Percentiles rank a stretch among this genome's conserved stretches.
Conservation (phyloP, 2,888 invertebrate species). For the Drosophila austrosaltans region DNA sequence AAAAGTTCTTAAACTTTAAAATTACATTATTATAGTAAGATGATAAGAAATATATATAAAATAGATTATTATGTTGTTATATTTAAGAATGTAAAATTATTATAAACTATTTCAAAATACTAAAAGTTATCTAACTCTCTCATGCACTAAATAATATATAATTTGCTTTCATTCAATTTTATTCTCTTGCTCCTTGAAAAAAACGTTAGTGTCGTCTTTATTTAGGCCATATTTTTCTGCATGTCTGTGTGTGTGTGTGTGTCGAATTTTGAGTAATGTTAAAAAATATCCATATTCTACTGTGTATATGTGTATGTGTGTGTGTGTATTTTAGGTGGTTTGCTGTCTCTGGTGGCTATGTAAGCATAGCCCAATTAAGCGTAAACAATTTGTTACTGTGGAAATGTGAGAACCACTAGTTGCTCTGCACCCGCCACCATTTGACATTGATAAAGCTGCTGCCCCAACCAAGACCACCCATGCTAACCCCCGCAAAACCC, state of each 20-base stretch:
- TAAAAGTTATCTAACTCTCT: no score
- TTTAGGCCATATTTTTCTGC: neutral
- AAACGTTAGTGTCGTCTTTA: neutral
- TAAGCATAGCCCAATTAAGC: constrained; percentile 75
- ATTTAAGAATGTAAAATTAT: no score
- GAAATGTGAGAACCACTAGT: constrained; percentile 59
- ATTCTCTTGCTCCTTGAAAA: neutral
- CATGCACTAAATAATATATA: no score
- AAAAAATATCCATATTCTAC: neutral
- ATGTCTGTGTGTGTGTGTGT: neutral
- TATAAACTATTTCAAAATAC: no score
- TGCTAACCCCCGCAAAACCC: constrained; percentile 12
- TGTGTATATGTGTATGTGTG: neutral
- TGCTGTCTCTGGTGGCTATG: constrained; percentile 46
- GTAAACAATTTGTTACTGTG: constrained; percentile 70
- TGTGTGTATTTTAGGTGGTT: constrained; percentile 5
- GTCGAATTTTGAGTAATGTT: constrained; percentile 4
- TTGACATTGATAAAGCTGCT: constrained; percentile 73
- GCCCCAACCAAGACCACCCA: constrained; percentile 9
- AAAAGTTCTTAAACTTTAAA: no score
- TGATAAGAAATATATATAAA: no score
- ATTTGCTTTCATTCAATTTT: neutral
- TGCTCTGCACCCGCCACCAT: constrained; percentile 45
- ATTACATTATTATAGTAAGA: no score
- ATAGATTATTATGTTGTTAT: no score